Base-by-base conservation (phyloP, 1,140 invertebrate genomes). In the Dendroctonus valens region DNA sequence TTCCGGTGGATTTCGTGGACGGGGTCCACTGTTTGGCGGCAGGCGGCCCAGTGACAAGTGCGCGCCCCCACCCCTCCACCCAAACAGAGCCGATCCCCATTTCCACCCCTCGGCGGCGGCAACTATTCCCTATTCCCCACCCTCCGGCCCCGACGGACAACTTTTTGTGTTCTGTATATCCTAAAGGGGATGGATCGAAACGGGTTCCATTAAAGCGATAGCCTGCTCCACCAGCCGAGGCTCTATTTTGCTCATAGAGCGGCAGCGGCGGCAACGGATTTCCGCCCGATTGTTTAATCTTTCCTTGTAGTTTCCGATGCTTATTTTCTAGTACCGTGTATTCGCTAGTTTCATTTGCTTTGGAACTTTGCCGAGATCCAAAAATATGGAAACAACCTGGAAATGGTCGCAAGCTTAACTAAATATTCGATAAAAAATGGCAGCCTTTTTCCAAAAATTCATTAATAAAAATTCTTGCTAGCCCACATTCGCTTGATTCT, bases 81-180 rank as follows among this genome's bases (percentile, higher is more conserved):
- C 26, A 26, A 52, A 46, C 62, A 50, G 62, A 58, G 59, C 59
- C 59, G 48, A 62, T 62, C 71, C 57, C 49, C 55, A 44, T 55
- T 65, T 68, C 73, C 68, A 58, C 44, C 64, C 69, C 59, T 70
- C 66, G 62, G 66, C 67, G 50, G 65, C 67, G 50, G 65, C 58
- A 53, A 60, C 50, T 55, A 57, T 61, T 57, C 65, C 65, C 65
- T 55, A 57, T 61, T 57, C 65, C 65, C 65, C 59, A 54, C 58
- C 63, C 59, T 44, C 64, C 59, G 55, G 49, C 70, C 74, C 72
- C 74, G 74, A 71, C 74, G 74, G 73, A 74, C 74, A 75, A 74
- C 74, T 75, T 75, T 75, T 75, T 75, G 74, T 75, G 74, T 75
- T 75, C 73, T 74, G 74, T 75, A 72, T 75, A 75, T 74, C 73